Evolutionary conservation across 2,113 vertebrate species (phyloP).

Genomic region (Corythaeola cristata): DNA sequence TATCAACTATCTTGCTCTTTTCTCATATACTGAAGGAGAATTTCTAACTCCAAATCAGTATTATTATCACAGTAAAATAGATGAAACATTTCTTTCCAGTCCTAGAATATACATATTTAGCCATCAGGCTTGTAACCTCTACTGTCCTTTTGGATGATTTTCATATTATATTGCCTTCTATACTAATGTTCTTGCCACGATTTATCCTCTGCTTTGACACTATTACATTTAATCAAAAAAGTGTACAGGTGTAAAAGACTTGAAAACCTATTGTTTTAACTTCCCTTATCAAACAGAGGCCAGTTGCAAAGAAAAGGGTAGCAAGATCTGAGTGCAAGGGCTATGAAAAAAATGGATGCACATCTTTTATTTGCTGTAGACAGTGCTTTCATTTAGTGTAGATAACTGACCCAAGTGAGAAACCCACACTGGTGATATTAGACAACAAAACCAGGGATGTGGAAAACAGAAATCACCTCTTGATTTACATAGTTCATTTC

Average conservation of each 20-base stretch:
- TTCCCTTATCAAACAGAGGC: neutral
- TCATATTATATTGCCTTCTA: neutral
- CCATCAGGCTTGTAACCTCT: neutral
- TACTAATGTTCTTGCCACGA: neutral
- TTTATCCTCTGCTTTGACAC: neutral
- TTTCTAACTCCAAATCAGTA: neutral
- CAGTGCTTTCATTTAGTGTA: neutral
- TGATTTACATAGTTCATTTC: neutral
- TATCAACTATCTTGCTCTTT: neutral
- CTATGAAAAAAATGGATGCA: neutral
- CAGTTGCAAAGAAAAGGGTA: neutral
- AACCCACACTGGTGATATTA: neutral
- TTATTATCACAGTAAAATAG: neutral
- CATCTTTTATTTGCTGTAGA: neutral
- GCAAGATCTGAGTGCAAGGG: neutral
- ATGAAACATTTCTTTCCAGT: neutral
- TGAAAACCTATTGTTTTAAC: neutral
- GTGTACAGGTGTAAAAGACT: neutral
- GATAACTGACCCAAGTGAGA: neutral
- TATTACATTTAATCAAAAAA: neutral
- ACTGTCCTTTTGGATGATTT: neutral
- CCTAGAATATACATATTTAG: neutral
- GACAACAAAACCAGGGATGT: neutral
- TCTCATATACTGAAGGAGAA: neutral
- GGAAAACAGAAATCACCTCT: neutral